phyloP scores from a whole-genome alignment of 2,888 invertebrate genomes.

The Allacma fusca region DNA sequence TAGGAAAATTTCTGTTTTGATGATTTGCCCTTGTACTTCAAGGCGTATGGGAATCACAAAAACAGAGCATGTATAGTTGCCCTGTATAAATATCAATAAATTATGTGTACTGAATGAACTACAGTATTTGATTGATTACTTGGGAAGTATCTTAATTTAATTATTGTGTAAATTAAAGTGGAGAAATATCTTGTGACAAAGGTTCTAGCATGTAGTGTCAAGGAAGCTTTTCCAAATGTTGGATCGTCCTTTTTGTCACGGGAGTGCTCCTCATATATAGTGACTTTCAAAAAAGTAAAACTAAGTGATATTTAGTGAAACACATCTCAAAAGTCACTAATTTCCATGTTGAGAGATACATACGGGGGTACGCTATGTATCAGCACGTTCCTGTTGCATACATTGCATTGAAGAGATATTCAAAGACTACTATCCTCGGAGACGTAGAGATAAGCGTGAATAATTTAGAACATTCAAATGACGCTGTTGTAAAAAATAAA shows the following conservation, averaged over 20 bases:
- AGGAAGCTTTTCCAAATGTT: neutral
- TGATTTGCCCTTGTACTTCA: conserved; percentile 20
- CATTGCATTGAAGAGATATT: neutral
- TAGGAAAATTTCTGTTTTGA: conserved; percentile 14
- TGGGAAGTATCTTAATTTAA: neutral
- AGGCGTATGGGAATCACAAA: no score
- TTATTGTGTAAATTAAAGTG: neutral
- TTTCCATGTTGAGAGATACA: no score
- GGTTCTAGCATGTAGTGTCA: neutral
- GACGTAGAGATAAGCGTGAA: neutral
- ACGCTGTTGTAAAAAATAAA: neutral
- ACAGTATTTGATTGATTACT: neutral
- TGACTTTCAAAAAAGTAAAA: no score
- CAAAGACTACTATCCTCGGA: neutral
- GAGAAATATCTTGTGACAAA: neutral
- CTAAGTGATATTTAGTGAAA: no score
- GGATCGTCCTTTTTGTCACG: no score
- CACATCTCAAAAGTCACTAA: no score
- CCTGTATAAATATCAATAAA: no score
- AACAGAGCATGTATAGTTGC: no score
- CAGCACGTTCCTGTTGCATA: neutral
- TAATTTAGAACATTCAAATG: conserved; percentile 11
- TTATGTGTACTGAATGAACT: neutral
- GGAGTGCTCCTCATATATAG: no score
- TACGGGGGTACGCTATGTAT: no score